These are phyloP conservation scores for Rhinichthys klamathensis DNA, from an alignment of 2,113 vertebrate genomes.

Conservation along the genomic window DNA sequence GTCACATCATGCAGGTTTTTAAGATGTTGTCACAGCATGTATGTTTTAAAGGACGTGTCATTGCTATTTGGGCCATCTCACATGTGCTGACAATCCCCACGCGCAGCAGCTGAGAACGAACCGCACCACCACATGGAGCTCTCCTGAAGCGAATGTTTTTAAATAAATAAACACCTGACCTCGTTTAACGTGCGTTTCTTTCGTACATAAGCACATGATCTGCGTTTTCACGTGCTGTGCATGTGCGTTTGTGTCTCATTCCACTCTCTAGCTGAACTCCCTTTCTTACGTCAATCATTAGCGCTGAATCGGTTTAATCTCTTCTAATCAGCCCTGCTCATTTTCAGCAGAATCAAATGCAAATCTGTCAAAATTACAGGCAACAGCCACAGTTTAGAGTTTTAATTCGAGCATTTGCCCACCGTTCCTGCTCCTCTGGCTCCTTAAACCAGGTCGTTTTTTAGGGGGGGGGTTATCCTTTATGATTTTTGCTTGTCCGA, in stretches of 20 bases:
- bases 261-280: background rate
- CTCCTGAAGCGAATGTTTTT: slow-evolving; percentile 26
- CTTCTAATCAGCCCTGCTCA: slow-evolving; percentile 17
- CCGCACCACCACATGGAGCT: background rate
- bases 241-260: background rate
- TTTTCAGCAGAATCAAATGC: background rate
- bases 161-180: slow-evolving; percentile 50
- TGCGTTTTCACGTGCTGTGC: background rate
- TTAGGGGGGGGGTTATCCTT: background rate
- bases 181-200: slow-evolving; percentile 19
- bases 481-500: background rate
- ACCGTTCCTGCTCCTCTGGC: background rate
- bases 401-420: slow-evolving; percentile 1
- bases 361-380: background rate
- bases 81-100: background rate
- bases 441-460: background rate
- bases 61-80: slow-evolving; percentile 37
- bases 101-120: slow-evolving; percentile 26
- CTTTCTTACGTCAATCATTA: slow-evolving; percentile 11
- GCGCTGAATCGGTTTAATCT: slow-evolving; percentile 1
- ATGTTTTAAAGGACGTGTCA: slow-evolving; percentile 47
- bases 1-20: slow-evolving; percentile 17
- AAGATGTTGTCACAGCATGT: slow-evolving; percentile 29
- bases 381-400: background rate
- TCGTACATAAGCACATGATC: background rate